These are phyloP conservation scores for Trissolcus basalis DNA, from an alignment of 1,140 invertebrate genomes.

Conservation along the genomic window DNA sequence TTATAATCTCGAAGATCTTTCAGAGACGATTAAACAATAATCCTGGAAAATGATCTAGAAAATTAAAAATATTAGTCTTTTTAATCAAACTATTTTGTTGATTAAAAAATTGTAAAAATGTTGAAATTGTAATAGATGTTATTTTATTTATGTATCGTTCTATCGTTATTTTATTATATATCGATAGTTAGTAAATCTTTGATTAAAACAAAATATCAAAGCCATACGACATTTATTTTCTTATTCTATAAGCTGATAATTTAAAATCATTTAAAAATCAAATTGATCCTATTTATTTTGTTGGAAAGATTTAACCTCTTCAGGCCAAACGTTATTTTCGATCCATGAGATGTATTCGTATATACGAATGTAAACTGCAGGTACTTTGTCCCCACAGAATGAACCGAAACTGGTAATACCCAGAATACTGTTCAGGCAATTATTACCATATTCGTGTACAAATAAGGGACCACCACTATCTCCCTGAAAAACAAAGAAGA, in stretches of 20 bases:
- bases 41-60: too few species aligned
- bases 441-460: constrained; percentile 57
- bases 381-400: constrained; percentile 69
- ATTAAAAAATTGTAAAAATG: too few species aligned
- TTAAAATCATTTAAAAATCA: too few species aligned
- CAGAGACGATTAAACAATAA: too few species aligned
- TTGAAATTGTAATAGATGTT: background rate
- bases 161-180: background rate
- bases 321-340: constrained; percentile 57
- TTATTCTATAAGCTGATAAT: too few species aligned
- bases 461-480: constrained; percentile 77
- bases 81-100: too few species aligned
- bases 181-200: background rate
- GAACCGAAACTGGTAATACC: constrained; percentile 77
- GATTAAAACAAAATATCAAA: too few species aligned
- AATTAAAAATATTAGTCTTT: too few species aligned
- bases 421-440: constrained; percentile 75
- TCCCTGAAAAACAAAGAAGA: constrained; percentile 59
- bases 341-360: constrained; percentile 78
- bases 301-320: too few species aligned
- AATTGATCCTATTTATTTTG: too few species aligned
- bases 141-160: background rate
- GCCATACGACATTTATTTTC: too few species aligned
- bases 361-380: constrained; percentile 78
- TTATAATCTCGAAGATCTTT: too few species aligned